Evolutionary conservation across 2,888 invertebrate genomes (phyloP).

Genomic region (Oscheius sp.): DNA sequence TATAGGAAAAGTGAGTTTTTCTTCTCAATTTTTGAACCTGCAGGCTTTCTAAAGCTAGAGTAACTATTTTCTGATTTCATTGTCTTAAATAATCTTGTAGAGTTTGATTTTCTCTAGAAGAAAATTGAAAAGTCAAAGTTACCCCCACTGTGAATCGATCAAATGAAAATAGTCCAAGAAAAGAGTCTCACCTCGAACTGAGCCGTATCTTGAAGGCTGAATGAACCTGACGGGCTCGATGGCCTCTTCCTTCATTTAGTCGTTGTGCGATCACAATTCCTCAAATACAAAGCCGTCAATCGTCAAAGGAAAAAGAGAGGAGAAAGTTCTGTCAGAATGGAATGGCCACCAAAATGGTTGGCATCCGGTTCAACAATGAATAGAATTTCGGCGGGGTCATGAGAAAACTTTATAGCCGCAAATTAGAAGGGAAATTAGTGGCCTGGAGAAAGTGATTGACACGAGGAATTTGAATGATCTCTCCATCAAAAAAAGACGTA

Average conservation of each 20-base stretch:
- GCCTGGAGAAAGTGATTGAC: too few species aligned
- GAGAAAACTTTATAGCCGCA: background rate
- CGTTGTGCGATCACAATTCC: background rate
- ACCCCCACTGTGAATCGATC: too few species aligned
- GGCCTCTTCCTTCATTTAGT: background rate
- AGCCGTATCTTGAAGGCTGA: constrained; percentile 46
- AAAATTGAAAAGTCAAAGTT: background rate
- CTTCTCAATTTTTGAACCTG: too few species aligned
- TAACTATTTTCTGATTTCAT: too few species aligned
- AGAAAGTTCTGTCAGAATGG: too few species aligned
- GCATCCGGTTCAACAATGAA: constrained; percentile 19
- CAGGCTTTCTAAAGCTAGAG: too few species aligned
- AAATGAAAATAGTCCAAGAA: too few species aligned
- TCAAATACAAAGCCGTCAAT: background rate
- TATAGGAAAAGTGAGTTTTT: too few species aligned
- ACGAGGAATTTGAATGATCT: background rate
- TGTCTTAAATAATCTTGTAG: background rate
- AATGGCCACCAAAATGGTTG: background rate
- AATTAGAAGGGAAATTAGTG: background rate
- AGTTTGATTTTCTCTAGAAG: background rate
- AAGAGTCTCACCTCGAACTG: constrained; percentile 46
- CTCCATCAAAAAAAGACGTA: background rate
- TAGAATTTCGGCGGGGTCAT: background rate
- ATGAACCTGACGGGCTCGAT: constrained; percentile 22
- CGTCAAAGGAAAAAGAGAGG: background rate